These are phyloP conservation scores for Tenthredo scrophulariae DNA, from an alignment of 2,888 invertebrate genomes.

Conservation along the genomic window DNA sequence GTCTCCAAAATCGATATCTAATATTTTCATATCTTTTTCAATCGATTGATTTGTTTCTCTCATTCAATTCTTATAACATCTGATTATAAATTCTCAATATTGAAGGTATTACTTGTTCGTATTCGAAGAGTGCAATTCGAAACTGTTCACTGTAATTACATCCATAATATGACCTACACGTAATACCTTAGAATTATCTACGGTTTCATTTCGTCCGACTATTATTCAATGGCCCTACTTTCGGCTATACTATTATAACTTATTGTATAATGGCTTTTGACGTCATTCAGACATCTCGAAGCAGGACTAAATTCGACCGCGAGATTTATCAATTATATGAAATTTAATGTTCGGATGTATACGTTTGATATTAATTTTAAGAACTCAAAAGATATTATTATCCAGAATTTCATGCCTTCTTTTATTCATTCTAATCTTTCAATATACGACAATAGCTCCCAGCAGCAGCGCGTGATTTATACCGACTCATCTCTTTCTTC, in stretches of 20 bases:
- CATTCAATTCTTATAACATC: neutral
- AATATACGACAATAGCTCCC: neutral
- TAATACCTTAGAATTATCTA: slow-evolving; percentile 5
- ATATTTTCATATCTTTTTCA: neutral
- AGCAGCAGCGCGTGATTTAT: neutral
- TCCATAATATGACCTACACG: neutral
- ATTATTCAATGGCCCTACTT: slow-evolving; percentile 39
- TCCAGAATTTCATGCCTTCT: neutral
- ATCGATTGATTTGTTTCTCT: neutral
- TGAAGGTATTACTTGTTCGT: neutral
- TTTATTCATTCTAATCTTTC: neutral
- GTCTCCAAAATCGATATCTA: neutral
- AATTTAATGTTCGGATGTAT: neutral
- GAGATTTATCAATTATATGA: neutral
- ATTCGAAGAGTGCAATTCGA: neutral
- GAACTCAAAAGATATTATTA: neutral
- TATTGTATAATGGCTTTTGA: slow-evolving; percentile 33
- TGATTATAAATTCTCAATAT: neutral
- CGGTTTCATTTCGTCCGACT: slow-evolving; percentile 14
- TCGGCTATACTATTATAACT: slow-evolving; percentile 1
- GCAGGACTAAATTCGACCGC: neutral
- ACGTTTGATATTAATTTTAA: neutral
- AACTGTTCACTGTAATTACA: neutral
- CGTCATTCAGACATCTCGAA: neutral
- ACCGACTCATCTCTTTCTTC: slow-evolving; percentile 6